Evolutionary conservation across 2,113 vertebrate genomes (phyloP).

Genomic region (Macheiramphus alcinus): DNA sequence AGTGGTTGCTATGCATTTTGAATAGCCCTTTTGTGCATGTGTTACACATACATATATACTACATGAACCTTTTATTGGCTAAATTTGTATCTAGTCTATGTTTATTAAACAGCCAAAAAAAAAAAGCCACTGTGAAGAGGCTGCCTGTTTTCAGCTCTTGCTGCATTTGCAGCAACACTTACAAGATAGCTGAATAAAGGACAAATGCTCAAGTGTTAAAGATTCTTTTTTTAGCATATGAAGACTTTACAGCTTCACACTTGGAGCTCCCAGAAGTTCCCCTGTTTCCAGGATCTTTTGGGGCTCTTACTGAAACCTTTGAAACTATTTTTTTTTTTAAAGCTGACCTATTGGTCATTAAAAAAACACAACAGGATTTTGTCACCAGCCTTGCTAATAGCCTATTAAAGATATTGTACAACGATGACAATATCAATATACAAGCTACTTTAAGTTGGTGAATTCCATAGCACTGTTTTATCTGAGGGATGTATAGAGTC

Average conservation of each 20-base stretch:
- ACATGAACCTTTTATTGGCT: slow-evolving; percentile 49
- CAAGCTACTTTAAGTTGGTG: neutral
- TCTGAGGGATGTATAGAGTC: neutral
- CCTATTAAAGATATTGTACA: neutral
- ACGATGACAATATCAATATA: neutral
- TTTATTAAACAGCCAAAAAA: slow-evolving; percentile 31
- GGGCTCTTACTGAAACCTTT: neutral
- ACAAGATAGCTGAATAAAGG: neutral
- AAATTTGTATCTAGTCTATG: slow-evolving; percentile 54
- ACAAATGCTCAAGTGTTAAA: slow-evolving; percentile 32
- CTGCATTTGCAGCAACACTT: neutral
- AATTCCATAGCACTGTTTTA: neutral
- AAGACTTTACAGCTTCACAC: slow-evolving; percentile 36
- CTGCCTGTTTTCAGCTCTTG: neutral
- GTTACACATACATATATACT: slow-evolving; percentile 45
- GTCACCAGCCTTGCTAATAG: neutral
- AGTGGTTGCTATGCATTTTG: slow-evolving; percentile 53
- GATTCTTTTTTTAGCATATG: neutral
- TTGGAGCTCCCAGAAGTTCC: neutral
- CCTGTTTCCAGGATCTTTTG: neutral
- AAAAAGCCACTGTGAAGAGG: neutral
- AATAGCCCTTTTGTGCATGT: slow-evolving; percentile 49
- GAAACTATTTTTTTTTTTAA: neutral
- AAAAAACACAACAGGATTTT: neutral
- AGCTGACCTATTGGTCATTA: neutral